Evolutionary conservation across 2,888 invertebrate species (phyloP).

Genomic region (Drosophila multiciliata): DNA sequence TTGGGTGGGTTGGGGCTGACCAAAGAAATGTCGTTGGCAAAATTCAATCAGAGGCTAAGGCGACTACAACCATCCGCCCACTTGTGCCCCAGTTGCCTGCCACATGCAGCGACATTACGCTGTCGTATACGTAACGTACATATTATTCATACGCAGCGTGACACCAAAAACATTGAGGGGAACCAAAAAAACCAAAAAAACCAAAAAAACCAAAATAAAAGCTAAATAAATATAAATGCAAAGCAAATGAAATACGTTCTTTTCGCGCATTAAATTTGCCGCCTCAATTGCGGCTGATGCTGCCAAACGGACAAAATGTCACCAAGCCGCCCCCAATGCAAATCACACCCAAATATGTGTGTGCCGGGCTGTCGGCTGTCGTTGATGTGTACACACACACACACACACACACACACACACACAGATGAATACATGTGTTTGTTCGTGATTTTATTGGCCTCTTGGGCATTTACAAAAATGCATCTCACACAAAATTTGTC

Average conservation of each 20-base stretch:
- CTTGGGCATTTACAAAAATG: conserved; percentile 58
- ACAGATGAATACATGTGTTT: conserved; percentile 1
- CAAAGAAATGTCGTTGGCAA: conserved; percentile 27
- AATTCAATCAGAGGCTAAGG: conserved; percentile 48
- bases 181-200: too few species aligned
- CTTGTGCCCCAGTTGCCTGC: conserved; percentile 31
- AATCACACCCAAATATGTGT: conserved; percentile 40
- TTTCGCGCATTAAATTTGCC: conserved; percentile 72
- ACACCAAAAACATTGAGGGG: conserved; percentile 35
- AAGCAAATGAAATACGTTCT: conserved; percentile 66
- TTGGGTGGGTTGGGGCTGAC: conserved; percentile 3
- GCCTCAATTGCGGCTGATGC: conserved; percentile 65
- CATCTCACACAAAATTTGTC: conserved; percentile 65
- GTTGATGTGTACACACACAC: not conserved
- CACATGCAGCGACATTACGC: conserved; percentile 58
- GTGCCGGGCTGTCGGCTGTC: conserved; percentile 6
- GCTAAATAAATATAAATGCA: conserved; percentile 20
- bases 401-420: not conserved
- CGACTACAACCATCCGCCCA: not conserved
- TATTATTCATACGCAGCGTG: conserved; percentile 79
- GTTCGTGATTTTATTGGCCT: conserved; percentile 49
- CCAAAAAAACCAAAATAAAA: not conserved
- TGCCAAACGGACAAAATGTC: conserved; percentile 44
- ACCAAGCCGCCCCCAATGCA: conserved; percentile 48
- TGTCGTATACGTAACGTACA: conserved; percentile 66